Conservation (phyloP, 2,888 invertebrate species). For the Melolontha melolontha region DNA sequence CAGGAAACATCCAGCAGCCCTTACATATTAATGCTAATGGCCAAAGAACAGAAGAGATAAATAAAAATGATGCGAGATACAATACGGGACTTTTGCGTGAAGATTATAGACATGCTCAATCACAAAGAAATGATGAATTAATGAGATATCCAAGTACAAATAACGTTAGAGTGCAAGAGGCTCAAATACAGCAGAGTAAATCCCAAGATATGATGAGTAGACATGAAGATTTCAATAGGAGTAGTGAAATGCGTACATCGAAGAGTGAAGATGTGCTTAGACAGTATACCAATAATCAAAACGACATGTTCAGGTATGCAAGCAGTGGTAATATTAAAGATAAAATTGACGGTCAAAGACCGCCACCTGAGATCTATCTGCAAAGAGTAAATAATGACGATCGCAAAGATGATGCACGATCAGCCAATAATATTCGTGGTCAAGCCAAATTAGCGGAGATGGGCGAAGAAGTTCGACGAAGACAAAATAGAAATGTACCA, state of each 20-base stretch:
- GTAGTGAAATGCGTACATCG: slow-evolving; percentile 60
- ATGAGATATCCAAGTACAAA: slow-evolving; percentile 60
- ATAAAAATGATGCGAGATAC: slow-evolving; percentile 54
- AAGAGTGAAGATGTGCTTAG: slow-evolving; percentile 63
- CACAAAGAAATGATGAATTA: slow-evolving; percentile 58
- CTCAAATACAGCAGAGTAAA: slow-evolving; percentile 55
- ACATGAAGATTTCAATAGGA: slow-evolving; percentile 56
- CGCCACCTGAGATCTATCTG: slow-evolving; percentile 46
- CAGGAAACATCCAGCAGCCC: slow-evolving; percentile 54
- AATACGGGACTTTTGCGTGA: slow-evolving; percentile 59
- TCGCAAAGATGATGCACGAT: slow-evolving; percentile 43
- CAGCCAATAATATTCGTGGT: slow-evolving; percentile 58
- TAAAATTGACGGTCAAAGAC: slow-evolving; percentile 55
- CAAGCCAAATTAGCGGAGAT: slow-evolving; percentile 82
- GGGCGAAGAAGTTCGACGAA: slow-evolving; percentile 81
- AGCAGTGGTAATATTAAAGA: slow-evolving; percentile 63
- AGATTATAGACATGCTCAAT: slow-evolving; percentile 60
- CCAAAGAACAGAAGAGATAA: slow-evolving; percentile 51
- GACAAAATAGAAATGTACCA: slow-evolving; percentile 66
- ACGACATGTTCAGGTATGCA: slow-evolving; percentile 59
- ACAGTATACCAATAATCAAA: slow-evolving; percentile 53
- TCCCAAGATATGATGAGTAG: slow-evolving; percentile 38
- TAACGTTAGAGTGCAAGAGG: slow-evolving; percentile 58
- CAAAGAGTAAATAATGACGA: slow-evolving; percentile 48
- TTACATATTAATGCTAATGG: slow-evolving; percentile 57